Evolutionary conservation across 2,113 vertebrate genomes (phyloP), one percentile per base, ranked within the genome.

Genomic region (Gopherus flavomarginatus): DNA sequence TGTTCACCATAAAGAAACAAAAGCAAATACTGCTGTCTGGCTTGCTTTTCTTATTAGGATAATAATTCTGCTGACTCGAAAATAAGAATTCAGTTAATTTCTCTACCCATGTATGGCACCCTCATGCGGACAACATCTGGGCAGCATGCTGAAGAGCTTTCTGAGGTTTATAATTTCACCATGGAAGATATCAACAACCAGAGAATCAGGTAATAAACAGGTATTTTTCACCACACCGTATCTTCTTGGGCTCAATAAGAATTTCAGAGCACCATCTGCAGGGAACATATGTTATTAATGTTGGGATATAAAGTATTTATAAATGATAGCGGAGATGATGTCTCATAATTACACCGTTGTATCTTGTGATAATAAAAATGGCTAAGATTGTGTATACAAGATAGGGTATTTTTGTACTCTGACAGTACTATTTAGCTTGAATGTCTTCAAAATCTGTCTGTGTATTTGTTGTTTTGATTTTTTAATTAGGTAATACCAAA

Each of bases 141-240:
- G 81, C 95, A 97, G 31, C 97, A 89, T 0, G 93, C 93, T 5
- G 97, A 98, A 85, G 98, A 99, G 95, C 98, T 99, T 91, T 98
- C 97, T 29, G 99, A 98, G 92, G 98, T 99, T 94, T 98, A 99
- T 35, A 99, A 99, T 88, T 99, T 99, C 98, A 99, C 98, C 12
- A 99, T 99, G 99, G 99, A 99, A 85, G 99, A 99, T 97, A 98
- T 99, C 97, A 99, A 98, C 97, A 96, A 90, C 29, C 97, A 98
- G 80, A 98, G 97, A 90, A 99, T 99, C 95, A 99, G 99, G 99
- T 99, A 98, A 89, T 85, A 85, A 75, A 88, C 77, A 90, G 53
- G 65, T 87, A 0, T 49, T 82, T 44, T 92, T 13, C 87, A 89
- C 88, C 78, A 81, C n/a, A 42, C 52, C n/a, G 1, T 75, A 6